Conservation (phyloP, 2,113 vertebrate species). For the Engystomops pustulosus region DNA sequence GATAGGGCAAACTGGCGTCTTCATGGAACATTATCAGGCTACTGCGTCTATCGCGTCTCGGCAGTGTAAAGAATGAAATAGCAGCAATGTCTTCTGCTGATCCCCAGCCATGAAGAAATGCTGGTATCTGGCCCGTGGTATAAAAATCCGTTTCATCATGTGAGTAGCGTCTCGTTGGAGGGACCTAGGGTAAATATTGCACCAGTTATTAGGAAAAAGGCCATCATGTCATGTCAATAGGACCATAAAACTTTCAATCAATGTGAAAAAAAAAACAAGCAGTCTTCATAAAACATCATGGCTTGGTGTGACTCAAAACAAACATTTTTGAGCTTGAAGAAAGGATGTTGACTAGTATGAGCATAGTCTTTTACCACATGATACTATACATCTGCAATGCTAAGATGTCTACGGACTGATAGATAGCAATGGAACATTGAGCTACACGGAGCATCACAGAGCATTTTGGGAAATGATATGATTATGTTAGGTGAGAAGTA, state of each 20-base stretch:
- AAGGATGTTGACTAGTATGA: neutral
- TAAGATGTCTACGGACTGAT: too few relatives aligned
- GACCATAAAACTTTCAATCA: neutral
- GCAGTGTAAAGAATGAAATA: conserved; percentile 77
- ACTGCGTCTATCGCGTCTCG: conserved; percentile 75
- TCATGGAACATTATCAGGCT: conserved; percentile 79
- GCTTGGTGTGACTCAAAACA: conserved; percentile 39
- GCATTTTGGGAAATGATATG: neutral
- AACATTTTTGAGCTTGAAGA: neutral
- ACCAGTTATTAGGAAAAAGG: neutral
- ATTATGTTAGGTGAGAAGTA: neutral
- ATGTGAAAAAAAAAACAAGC: conserved; percentile 27
- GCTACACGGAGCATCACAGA: neutral
- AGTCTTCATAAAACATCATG: conserved; percentile 49
- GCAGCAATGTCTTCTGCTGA: conserved; percentile 83
- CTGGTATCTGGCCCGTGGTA: conserved; percentile 81
- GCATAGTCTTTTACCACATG: neutral
- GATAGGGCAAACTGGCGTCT: conserved; percentile 75
- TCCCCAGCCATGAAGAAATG: conserved; percentile 86
- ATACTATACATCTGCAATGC: neutral
- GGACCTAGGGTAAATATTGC: conserved; percentile 75
- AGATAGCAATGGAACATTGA: neutral
- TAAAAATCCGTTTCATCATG: conserved; percentile 92
- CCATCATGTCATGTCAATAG: neutral
- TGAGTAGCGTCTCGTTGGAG: conserved; percentile 89